A percentile compares a stretch with the other conserved stretches of the same genome.
Evolutionary conservation across 2,888 invertebrate species (phyloP).

Genomic region (Elegia similella): DNA sequence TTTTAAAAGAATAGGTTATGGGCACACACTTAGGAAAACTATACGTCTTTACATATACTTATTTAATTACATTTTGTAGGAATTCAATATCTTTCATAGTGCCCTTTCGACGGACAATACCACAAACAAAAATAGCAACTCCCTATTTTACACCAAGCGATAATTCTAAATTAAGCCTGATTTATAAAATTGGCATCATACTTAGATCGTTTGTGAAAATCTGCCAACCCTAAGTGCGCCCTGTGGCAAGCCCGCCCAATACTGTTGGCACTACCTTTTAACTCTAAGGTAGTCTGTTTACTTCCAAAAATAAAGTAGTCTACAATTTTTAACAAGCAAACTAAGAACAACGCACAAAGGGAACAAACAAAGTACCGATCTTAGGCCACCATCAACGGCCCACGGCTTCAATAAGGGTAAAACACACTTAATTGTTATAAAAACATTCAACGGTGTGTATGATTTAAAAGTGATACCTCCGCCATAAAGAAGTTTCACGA

Average conservation of each 20-base stretch:
- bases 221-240: not conserved
- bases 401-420: constrained; percentile 68
- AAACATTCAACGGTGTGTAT: constrained; percentile 71
- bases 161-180: no score
- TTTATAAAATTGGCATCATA: no score
- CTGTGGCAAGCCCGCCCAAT: not conserved
- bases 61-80: no score
- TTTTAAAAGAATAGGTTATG: no score
- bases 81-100: no score
- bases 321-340: constrained; percentile 72
- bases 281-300: constrained; percentile 39
- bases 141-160: no score
- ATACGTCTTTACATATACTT: no score
- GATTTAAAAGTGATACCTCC: constrained; percentile 79
- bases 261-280: constrained; percentile 62
- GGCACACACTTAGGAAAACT: no score
- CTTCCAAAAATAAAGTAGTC: constrained; percentile 72
- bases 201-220: no score
- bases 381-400: constrained; percentile 60
- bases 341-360: constrained; percentile 57
- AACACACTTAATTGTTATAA: constrained; percentile 78
- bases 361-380: constrained; percentile 38
- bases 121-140: no score
- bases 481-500: constrained; percentile 80
- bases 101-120: no score